Conservation (phyloP, 2,888 invertebrate genomes). For the Autographa gamma region DNA sequence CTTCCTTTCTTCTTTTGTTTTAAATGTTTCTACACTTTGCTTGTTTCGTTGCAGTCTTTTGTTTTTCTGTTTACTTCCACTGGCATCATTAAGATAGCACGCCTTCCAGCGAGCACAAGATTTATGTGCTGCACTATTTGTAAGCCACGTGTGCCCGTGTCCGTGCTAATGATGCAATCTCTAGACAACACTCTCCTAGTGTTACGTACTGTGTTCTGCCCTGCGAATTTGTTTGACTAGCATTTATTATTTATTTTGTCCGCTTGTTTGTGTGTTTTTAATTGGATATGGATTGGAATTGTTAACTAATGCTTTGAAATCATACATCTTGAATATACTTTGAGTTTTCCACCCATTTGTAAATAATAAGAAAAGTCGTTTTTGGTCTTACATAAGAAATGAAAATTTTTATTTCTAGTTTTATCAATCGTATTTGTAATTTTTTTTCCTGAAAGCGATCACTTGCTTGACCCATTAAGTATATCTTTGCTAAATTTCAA, state of each 20-base stretch:
- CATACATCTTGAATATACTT: too few species aligned
- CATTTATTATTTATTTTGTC: conserved; percentile 12
- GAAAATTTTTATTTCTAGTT: too few species aligned
- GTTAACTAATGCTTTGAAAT: too few species aligned
- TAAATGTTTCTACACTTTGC: background rate
- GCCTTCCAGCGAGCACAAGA: background rate
- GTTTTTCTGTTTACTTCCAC: background rate
- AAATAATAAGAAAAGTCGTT: too few species aligned
- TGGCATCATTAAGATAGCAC: background rate
- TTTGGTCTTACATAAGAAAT: too few species aligned
- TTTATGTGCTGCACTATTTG: conserved; percentile 1
- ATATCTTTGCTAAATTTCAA: too few species aligned
- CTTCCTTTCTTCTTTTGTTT: background rate
- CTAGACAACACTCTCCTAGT: conserved; percentile 3
- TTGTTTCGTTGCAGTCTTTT: background rate
- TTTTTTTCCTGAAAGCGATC: too few species aligned
- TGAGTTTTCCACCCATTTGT: too few species aligned
- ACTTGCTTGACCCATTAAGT: too few species aligned
- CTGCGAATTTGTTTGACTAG: conserved; percentile 18
- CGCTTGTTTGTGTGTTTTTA: background rate
- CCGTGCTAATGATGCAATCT: conserved; percentile 18
- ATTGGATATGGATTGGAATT: background rate
- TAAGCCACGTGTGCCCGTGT: conserved; percentile 15
- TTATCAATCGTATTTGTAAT: too few species aligned
- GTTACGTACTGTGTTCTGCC: conserved; percentile 18